Percentiles rank a stretch among this genome's conserved stretches.
phyloP scores from a whole-genome alignment of 2,113 vertebrate species.

The Nesospiza acunhae region DNA sequence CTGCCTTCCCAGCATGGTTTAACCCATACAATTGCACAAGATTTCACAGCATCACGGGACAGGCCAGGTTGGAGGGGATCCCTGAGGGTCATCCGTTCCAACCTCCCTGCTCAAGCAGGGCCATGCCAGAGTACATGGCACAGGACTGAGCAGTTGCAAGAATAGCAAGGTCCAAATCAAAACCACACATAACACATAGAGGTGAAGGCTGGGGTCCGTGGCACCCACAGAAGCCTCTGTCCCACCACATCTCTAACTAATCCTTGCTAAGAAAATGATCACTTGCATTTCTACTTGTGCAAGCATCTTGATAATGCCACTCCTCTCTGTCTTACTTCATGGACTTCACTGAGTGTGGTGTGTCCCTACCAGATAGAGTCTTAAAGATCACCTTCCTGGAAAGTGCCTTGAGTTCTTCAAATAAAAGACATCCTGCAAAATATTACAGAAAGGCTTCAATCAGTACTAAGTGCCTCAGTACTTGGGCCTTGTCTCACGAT shows the following conservation, averaged over 20 bases:
- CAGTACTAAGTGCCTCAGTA: neutral
- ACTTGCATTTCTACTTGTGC: neutral
- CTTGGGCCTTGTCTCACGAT: neutral
- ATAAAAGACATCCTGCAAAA: neutral
- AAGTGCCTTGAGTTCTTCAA: neutral
- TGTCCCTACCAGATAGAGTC: neutral
- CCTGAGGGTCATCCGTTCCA: neutral
- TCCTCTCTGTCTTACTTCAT: neutral
- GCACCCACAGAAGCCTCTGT: neutral
- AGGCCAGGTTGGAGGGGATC: neutral
- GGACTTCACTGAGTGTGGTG: neutral
- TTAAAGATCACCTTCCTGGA: neutral
- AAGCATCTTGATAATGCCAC: neutral
- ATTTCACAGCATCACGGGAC: neutral
- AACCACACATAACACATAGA: accelerated
- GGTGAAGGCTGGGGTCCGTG: neutral
- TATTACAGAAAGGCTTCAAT: neutral
- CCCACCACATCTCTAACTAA: neutral
- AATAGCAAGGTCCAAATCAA: neutral
- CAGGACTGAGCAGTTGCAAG: neutral
- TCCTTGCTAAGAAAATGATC: neutral
- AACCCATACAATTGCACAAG: neutral
- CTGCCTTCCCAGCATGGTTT: neutral
- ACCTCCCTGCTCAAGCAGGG: neutral
- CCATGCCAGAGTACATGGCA: neutral